Evolutionary conservation across 2,888 invertebrate species (phyloP).

Genomic region (Drosophila neutralis): DNA sequence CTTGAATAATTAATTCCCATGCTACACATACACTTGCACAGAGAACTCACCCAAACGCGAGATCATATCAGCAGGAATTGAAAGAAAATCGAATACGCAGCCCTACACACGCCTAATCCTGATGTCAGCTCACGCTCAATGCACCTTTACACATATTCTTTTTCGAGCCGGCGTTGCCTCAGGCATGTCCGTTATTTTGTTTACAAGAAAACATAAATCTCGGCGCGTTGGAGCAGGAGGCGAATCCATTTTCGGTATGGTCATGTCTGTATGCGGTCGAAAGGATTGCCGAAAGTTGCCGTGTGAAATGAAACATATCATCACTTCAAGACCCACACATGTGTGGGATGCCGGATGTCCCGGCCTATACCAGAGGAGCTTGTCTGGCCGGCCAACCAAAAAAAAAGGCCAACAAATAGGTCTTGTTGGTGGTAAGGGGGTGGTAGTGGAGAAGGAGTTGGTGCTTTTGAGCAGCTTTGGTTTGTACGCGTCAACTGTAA

Average conservation of each 20-base stretch:
- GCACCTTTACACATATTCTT: conserved; percentile 41
- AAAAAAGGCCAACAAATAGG: conserved; percentile 32
- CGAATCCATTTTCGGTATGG: conserved; percentile 35
- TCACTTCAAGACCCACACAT: conserved; percentile 68
- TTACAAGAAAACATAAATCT: conserved; percentile 80
- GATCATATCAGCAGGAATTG: conserved; percentile 47
- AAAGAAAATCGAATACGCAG: conserved; percentile 58
- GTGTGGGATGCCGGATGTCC: conserved; percentile 49
- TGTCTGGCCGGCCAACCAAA: conserved; percentile 44
- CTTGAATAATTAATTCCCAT: conserved; percentile 70
- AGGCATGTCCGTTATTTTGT: conserved; percentile 78
- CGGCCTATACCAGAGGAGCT: conserved; percentile 47
- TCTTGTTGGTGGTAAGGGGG: conserved; percentile 6
- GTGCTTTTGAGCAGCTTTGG: conserved; percentile 55
- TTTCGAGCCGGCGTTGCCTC: conserved; percentile 43
- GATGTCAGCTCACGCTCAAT: conserved; percentile 56
- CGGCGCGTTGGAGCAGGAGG: conserved; percentile 31
- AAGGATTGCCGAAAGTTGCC: conserved; percentile 72
- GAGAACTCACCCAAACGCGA: conserved; percentile 20
- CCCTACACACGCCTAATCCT: conserved; percentile 65
- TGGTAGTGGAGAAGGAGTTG: conserved; percentile 7
- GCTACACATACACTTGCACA: conserved; percentile 20
- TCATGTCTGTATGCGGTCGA: conserved; percentile 71
- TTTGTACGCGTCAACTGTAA: conserved; percentile 79
- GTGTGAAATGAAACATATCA: conserved; percentile 82